Percentiles rank a stretch among this genome's conserved stretches.
Evolutionary conservation across 1,140 invertebrate genomes (phyloP).

Genomic region (Hylaeus volcanicus): DNA sequence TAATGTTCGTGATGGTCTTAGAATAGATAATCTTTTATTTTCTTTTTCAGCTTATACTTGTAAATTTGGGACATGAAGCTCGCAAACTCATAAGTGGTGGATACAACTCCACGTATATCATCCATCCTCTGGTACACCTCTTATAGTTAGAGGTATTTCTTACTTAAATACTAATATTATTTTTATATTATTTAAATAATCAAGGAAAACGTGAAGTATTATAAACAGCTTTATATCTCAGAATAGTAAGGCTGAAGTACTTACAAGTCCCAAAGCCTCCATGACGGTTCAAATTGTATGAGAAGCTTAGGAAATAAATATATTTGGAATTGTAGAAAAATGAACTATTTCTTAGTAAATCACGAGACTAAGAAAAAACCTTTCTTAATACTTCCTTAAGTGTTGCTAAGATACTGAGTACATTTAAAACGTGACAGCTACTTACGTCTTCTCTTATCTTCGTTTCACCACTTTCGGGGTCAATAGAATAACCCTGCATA

Average conservation of each 20-base stretch:
- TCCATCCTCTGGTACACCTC: slow-evolving; percentile 25
- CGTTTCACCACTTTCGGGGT: slow-evolving; percentile 73
- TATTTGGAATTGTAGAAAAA: slow-evolving; percentile 8
- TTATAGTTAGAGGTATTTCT: slow-evolving; percentile 37
- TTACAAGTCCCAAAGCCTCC: slow-evolving; percentile 74
- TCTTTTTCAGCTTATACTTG: slow-evolving; percentile 44
- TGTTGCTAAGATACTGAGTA: slow-evolving; percentile 52
- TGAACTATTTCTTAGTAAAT: neutral
- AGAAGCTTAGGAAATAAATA: slow-evolving; percentile 28
- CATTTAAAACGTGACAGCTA: slow-evolving; percentile 59
- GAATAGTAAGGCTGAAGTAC: slow-evolving; percentile 53
- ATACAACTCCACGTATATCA: slow-evolving; percentile 34
- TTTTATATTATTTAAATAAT: slow-evolving; percentile 8
- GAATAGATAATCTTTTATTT: slow-evolving; percentile 47
- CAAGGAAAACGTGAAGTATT: neutral
- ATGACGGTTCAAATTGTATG: slow-evolving; percentile 51
- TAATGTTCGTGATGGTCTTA: slow-evolving; percentile 19
- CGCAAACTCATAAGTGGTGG: slow-evolving; percentile 27
- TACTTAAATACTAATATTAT: slow-evolving; percentile 31
- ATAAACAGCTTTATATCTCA: neutral
- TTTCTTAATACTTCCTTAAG: slow-evolving; percentile 25
- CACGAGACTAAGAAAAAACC: slow-evolving; percentile 15
- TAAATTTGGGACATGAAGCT: slow-evolving; percentile 34
- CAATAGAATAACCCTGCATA: slow-evolving; percentile 77
- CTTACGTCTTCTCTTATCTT: slow-evolving; percentile 78